phyloP scores from a whole-genome alignment of 2,888 invertebrate species.

The Reticulitermes lucifugus region DNA sequence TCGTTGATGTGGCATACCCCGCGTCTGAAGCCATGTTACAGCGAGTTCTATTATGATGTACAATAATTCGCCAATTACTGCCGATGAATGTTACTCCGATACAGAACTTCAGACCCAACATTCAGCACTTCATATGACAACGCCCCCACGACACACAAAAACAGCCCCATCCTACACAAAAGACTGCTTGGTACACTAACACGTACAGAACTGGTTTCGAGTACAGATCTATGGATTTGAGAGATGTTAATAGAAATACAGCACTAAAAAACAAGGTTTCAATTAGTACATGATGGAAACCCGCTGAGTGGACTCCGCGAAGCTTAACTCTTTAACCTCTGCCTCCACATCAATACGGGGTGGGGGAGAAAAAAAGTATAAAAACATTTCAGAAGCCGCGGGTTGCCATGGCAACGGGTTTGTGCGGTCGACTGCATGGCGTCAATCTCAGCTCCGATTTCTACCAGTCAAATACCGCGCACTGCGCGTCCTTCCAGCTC shows the following conservation, averaged over 20 bases:
- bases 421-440: conserved; percentile 5
- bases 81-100: neutral
- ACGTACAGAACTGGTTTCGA: conserved; percentile 1
- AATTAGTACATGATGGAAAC: conserved; percentile 19
- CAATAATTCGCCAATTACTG: neutral
- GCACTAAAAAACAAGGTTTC: conserved; percentile 24
- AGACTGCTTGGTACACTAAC: neutral
- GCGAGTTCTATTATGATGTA: neutral
- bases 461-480: conserved; percentile 28
- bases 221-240: neutral
- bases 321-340: conserved; percentile 33
- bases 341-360: conserved; percentile 39
- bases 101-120: neutral
- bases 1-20: neutral
- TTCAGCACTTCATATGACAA: neutral
- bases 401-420: conserved; percentile 22
- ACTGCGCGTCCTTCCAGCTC: neutral
- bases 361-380: conserved; percentile 12
- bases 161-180: neutral
- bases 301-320: conserved; percentile 1
- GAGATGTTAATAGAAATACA: conserved; percentile 5
- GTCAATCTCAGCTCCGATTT: conserved; percentile 37
- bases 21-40: neutral
- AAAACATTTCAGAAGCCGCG: conserved; percentile 42
- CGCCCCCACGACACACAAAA: neutral